A percentile compares a stretch with the other conserved stretches of the same genome.
phyloP scores from a whole-genome alignment of 2,888 invertebrate species.

The Coleophora flavipennella region DNA sequence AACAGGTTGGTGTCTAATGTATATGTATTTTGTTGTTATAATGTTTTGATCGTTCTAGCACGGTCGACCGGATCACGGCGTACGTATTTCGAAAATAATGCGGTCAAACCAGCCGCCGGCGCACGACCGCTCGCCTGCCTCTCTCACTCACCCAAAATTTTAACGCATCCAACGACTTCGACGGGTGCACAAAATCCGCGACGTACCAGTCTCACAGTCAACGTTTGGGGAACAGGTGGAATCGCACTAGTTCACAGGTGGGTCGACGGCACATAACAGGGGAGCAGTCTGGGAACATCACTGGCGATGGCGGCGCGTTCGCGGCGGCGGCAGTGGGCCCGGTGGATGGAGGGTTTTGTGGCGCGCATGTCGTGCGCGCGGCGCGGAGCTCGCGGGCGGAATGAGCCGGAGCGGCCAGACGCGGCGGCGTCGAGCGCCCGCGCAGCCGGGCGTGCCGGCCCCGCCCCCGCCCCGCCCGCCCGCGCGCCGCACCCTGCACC shows the following conservation, averaged over 20 bases:
- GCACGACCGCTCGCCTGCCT: slow-evolving; percentile 56
- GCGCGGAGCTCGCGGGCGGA: slow-evolving; percentile 44
- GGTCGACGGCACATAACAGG: slow-evolving; percentile 55
- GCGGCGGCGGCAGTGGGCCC: slow-evolving; percentile 44
- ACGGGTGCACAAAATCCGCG: slow-evolving; percentile 55
- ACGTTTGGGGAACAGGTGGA: slow-evolving; percentile 59
- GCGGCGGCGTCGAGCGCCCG: slow-evolving; percentile 43
- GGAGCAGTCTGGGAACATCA: slow-evolving; percentile 56
- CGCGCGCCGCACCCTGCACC: slow-evolving; percentile 20
- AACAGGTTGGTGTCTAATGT: slow-evolving; percentile 35
- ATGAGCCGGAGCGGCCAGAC: slow-evolving; percentile 39
- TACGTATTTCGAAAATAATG: slow-evolving; percentile 72
- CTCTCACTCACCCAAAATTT: slow-evolving; percentile 71
- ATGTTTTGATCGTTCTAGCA: slow-evolving; percentile 66
- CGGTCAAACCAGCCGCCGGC: slow-evolving; percentile 71
- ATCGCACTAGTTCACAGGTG: slow-evolving; percentile 57
- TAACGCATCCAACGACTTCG: slow-evolving; percentile 68
- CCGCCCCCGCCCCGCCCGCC: slow-evolving; percentile 22
- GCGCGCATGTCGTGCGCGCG: slow-evolving; percentile 19
- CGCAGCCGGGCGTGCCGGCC: slow-evolving; percentile 21
- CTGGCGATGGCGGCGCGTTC: slow-evolving; percentile 48
- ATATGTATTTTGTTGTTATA: slow-evolving; percentile 52
- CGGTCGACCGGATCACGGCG: slow-evolving; percentile 64
- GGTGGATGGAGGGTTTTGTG: slow-evolving; percentile 24
- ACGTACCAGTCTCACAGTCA: slow-evolving; percentile 41